Evolutionary conservation across 35 echinoderm and acorn worm species (phyloP).

Genomic region (Apostichopus japonicus): DNA sequence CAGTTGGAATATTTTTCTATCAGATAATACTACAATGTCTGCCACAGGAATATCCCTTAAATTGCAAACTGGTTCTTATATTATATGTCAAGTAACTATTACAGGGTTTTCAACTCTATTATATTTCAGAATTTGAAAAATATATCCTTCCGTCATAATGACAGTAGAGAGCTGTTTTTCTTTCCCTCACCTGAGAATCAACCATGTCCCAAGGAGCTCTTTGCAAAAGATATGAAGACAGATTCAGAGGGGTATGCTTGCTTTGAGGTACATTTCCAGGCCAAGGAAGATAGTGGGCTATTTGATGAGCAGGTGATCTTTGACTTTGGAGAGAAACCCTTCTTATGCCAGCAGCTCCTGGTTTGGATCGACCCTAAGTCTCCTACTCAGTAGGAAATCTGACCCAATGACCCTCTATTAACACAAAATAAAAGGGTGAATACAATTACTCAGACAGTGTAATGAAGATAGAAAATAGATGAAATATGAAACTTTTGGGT

Average conservation of each 20-base stretch:
- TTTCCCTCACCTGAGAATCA: background rate
- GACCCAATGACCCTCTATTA: no score
- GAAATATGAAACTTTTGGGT: no score
- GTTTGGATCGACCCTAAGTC: background rate
- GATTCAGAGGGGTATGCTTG: background rate
- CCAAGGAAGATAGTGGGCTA: background rate
- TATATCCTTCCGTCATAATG: background rate
- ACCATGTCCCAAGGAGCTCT: background rate
- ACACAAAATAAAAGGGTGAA: no score
- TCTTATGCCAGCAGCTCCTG: background rate
- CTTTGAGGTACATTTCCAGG: background rate
- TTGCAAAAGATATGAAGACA: background rate
- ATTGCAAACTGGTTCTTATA: no score
- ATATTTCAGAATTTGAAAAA: background rate
- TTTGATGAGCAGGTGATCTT: background rate
- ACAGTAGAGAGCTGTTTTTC: background rate
- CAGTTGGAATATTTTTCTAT: no score
- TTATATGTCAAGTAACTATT: no score
- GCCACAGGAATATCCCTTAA: no score
- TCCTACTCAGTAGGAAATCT: no score
- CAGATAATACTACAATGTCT: no score
- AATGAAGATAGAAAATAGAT: no score
- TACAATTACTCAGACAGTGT: no score
- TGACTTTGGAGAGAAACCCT: slow-evolving; percentile 4
- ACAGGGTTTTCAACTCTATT: background rate